phyloP scores from a whole-genome alignment of 2,113 vertebrate species.

The Nyctibius bracteatus region DNA sequence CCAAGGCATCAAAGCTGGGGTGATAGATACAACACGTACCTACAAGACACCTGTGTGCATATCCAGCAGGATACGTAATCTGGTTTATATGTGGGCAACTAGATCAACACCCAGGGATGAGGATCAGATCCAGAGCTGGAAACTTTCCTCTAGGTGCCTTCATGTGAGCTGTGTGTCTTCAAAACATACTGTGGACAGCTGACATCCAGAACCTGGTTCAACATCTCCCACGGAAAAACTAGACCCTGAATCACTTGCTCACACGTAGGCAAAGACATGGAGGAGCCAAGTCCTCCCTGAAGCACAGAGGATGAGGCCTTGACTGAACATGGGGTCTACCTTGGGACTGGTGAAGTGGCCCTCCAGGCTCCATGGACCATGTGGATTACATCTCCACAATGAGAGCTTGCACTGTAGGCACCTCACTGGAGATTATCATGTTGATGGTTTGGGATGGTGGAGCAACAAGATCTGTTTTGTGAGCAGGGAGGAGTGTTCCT shows the following conservation, averaged over 20 bases:
- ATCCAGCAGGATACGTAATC: not conserved
- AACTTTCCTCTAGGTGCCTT: not conserved
- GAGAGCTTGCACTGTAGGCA: not conserved
- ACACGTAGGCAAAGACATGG: not conserved
- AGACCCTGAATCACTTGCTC: not conserved
- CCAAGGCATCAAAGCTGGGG: not conserved
- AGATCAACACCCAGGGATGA: not conserved
- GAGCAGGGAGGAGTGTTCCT: not conserved
- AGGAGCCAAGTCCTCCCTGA: not conserved
- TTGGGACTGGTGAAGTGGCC: no score
- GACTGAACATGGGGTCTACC: not conserved
- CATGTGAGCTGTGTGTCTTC: not conserved
- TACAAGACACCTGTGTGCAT: not conserved
- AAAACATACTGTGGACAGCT: not conserved
- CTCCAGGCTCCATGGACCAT: not conserved
- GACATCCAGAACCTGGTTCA: not conserved
- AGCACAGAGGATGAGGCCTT: not conserved
- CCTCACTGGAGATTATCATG: not conserved
- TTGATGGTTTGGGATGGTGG: not conserved
- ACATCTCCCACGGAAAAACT: not conserved
- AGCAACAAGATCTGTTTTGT: not conserved
- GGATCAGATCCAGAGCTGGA: not conserved
- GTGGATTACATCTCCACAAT: not conserved
- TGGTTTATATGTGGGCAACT: not conserved
- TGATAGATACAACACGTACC: not conserved